Conservation (phyloP, 1,140 invertebrate species). For the Trinorchestia longiramus region DNA sequence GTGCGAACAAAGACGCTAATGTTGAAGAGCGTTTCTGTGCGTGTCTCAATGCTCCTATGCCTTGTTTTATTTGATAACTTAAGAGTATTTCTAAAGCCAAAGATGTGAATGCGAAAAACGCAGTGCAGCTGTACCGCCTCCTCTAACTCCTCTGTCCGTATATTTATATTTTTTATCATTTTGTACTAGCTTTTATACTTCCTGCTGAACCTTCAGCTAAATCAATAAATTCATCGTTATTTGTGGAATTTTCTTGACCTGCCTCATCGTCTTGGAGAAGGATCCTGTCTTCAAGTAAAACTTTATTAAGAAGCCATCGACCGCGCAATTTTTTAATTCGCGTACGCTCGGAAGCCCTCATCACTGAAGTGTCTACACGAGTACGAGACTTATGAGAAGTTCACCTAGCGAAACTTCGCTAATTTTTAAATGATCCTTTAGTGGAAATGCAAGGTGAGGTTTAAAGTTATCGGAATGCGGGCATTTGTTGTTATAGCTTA, state of each 20-base stretch:
- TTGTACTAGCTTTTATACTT: conserved; percentile 40
- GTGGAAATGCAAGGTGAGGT: too few species aligned
- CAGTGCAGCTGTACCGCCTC: neutral
- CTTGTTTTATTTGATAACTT: neutral
- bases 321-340: neutral
- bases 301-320: neutral
- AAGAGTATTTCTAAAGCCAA: conserved; percentile 27
- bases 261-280: neutral
- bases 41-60: neutral
- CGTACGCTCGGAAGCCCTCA: neutral
- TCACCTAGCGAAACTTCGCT: neutral
- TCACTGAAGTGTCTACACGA: neutral
- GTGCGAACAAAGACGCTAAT: neutral
- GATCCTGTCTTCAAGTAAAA: neutral
- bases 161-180: conserved; percentile 26
- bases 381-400: neutral
- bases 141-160: conserved; percentile 8
- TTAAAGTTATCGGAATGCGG: too few species aligned
- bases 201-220: conserved; percentile 34
- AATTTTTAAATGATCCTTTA: neutral
- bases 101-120: conserved; percentile 3
- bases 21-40: neutral
- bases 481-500: too few species aligned
- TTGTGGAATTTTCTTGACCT: neutral
- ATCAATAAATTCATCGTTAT: conserved; percentile 20